Base-by-base conservation (phyloP, 2,888 invertebrate species). In the Venusia cambrica region DNA sequence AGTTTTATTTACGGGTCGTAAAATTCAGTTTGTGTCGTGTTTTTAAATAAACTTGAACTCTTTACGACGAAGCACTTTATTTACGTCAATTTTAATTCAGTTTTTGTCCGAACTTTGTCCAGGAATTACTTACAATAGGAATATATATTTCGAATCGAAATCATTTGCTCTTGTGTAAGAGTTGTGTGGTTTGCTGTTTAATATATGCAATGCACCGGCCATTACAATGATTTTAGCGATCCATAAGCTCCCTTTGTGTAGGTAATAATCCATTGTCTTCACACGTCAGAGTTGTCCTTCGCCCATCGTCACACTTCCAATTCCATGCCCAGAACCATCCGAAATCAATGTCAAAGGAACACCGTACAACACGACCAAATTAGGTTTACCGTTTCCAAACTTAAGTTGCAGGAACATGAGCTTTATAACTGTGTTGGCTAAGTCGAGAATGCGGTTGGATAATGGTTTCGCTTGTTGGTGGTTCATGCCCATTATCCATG, bases 271-370 rank as follows among this genome's bases (percentile, higher is more conserved):
- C 43, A 66, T 66, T 66, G 66, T 66, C 42, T 57, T 50, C 44
- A 50, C 49, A 54, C 51, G 58, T 57, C 51, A 58, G 46, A 44
- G 54, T 45, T 57, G 64, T 49, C 69, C 65, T 64, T 69, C 62
- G 39, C 45, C 36, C 42, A 49, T 54, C 49, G 65, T 62, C 66
- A 62, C 56, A 65, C 55, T 66, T 73, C 62, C 64, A 67, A 56
- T 61, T 59, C 67, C 64, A 71, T 68, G 70, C 67, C 60, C 63
- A 62, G 57, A 54, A 55, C 61, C 58, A 51, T 57, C 70, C 63
- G 66, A 80, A 83, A 80, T 76, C 77, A 80, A 80, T 77, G 78
- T 77, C 79, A 79, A 77, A 80, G 69, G 70, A 69, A 72, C 72
- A 67, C 66, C 69, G 73, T 71, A 66, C 46, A 59, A 51, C 55